Conservation (phyloP, 2,797 vertebrate species). For the Macropus fuliginosus region DNA sequence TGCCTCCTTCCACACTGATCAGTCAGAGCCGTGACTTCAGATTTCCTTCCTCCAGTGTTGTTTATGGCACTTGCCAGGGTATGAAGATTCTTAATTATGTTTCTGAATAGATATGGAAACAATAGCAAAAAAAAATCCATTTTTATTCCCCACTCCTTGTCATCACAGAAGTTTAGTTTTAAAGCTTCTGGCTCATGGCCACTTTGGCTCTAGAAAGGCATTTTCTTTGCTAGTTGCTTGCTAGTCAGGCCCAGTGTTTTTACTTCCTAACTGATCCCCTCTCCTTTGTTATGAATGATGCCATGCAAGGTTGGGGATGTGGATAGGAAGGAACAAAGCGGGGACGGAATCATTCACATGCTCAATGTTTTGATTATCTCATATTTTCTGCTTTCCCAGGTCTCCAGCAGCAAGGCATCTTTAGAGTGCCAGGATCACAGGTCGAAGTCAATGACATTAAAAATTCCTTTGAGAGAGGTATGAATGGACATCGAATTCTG, state of each 20-base stretch:
- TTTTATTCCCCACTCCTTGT: not conserved
- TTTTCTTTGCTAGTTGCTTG: not conserved
- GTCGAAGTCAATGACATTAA: conserved; percentile 99
- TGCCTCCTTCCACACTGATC: not conserved
- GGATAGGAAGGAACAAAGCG: not conserved
- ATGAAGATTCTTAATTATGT: not conserved
- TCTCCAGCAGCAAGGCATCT: conserved; percentile 98
- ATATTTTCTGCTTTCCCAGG: conserved; percentile 85
- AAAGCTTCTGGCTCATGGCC: not conserved
- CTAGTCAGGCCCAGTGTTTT: not conserved
- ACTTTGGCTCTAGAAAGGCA: not conserved
- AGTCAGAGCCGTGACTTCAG: not conserved
- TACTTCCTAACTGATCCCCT: not conserved
- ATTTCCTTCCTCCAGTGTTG: not conserved
- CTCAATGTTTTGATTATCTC: not conserved
- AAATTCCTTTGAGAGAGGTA: conserved; percentile 99
- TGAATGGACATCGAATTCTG: conserved; percentile 41
- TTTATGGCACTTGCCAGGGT: not conserved
- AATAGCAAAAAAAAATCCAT: not conserved
- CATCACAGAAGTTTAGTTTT: not conserved
- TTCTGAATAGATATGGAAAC: not conserved
- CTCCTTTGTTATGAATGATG: conserved; percentile 7
- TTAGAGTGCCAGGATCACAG: conserved; percentile 98
- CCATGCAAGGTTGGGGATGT: not conserved
- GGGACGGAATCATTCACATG: not conserved